Base-by-base conservation (phyloP, 2,888 invertebrate genomes). In the Furcula furcula region DNA sequence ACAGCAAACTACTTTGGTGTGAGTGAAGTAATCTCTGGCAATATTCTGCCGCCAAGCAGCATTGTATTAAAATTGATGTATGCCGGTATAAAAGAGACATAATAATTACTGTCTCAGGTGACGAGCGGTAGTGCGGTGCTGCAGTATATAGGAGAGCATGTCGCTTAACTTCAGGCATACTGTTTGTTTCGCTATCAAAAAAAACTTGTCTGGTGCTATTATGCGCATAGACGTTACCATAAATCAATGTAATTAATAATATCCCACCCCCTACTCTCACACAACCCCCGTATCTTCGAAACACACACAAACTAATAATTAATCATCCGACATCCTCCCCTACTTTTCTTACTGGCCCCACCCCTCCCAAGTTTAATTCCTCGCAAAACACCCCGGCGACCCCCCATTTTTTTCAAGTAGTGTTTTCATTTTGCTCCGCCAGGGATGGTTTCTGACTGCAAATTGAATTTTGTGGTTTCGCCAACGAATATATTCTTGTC, bases 161-260 rank as follows among this genome's bases (percentile, higher is more conserved):
- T n/a, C n/a, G n/a, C n/a, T n/a, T n/a, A n/a, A n/a, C n/a, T n/a
- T n/a, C n/a, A n/a, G n/a, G n/a, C n/a, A n/a, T n/a, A n/a, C n/a
- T n/a, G n/a, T n/a, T n/a, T n/a, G n/a, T n/a, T n/a, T n/a, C n/a
- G n/a, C n/a, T n/a, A n/a, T n/a, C n/a, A n/a, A n/a, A n/a, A n/a
- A n/a, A n/a, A n/a, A n/a, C n/a, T n/a, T n/a, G n/a, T n/a, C n/a
- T n/a, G n/a, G n/a, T n/a, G n/a, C n/a, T n/a, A n/a, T n/a, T n/a
- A n/a, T n/a, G n/a, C n/a, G n/a, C n/a, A n/a, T n/a, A n/a, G n/a
- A n/a, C n/a, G n/a, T n/a, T 21, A 21, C 3, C 7, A 34, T 40
- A 36, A 33, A 35, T 36, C 34, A 34, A 36, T 32, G 46, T 55
- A 61, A 59, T 59, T 61, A 55, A 55, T 54, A 57, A 57, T 55